Conservation (phyloP, 2,888 invertebrate genomes). For the Cheilosia urbana region DNA sequence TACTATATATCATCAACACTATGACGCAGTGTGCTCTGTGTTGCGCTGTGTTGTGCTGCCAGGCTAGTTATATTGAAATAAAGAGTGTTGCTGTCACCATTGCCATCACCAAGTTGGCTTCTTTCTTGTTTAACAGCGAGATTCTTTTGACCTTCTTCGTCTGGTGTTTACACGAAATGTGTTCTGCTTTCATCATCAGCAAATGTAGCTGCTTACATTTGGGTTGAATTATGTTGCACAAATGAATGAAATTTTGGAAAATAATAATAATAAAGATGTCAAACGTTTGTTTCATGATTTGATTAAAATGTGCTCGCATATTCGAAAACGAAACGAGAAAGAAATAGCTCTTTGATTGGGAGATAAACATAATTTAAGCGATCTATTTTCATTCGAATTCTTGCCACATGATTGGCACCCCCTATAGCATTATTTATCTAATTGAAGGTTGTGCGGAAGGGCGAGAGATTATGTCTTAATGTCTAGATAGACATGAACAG, state of each 20-base stretch:
- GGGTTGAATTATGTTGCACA: constrained; percentile 52
- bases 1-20: constrained; percentile 34
- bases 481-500: constrained; percentile 39
- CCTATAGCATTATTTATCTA: constrained; percentile 50
- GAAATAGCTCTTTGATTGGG: constrained; percentile 50
- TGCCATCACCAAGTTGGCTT: neutral
- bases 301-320: constrained; percentile 48
- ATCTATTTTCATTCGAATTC: constrained; percentile 71
- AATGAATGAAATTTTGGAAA: constrained; percentile 33
- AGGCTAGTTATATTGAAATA: constrained; percentile 29
- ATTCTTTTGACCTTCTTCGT: constrained; percentile 70
- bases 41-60: neutral
- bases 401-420: constrained; percentile 73
- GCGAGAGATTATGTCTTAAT: constrained; percentile 31
- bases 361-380: constrained; percentile 66
- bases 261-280: constrained; percentile 17
- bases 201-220: constrained; percentile 71
- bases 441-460: constrained; percentile 65
- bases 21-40: neutral
- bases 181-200: constrained; percentile 68
- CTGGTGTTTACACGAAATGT: constrained; percentile 62
- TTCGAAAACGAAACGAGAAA: constrained; percentile 15
- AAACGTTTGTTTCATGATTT: constrained; percentile 23
- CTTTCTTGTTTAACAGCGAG: constrained; percentile 9
- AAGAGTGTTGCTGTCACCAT: constrained; percentile 47